Evolutionary conservation across 2,888 invertebrate genomes (phyloP).

Genomic region (Sabellastarte sp.): DNA sequence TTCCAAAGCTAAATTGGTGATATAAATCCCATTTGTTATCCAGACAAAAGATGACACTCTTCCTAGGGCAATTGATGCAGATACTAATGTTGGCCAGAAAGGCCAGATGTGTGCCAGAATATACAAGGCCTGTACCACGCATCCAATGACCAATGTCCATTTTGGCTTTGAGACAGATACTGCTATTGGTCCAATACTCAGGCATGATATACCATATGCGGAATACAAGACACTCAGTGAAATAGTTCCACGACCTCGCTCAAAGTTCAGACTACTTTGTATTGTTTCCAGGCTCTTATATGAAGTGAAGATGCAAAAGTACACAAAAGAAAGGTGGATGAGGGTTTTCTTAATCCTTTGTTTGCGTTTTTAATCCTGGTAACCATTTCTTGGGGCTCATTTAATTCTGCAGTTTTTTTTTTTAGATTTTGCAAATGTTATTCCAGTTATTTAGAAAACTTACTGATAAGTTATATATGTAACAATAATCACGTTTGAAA

Average conservation of each 20-base stretch:
- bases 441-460: too few relatives aligned
- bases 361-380: too few relatives aligned
- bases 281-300: not conserved
- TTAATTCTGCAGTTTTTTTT: too few relatives aligned
- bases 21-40: not conserved
- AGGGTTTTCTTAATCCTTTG: too few relatives aligned
- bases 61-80: not conserved
- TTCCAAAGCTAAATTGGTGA: not conserved
- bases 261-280: not conserved
- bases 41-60: not conserved
- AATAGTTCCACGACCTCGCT: not conserved
- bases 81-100: not conserved
- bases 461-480: too few relatives aligned
- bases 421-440: too few relatives aligned
- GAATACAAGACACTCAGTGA: not conserved
- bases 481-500: too few relatives aligned
- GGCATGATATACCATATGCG: not conserved
- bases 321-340: not conserved
- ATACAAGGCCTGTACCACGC: not conserved
- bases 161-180: not conserved
- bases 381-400: too few relatives aligned
- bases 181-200: not conserved
- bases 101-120: not conserved
- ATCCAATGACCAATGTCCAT: not conserved
- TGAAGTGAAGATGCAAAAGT: not conserved